phyloP scores from a whole-genome alignment of 2,113 vertebrate species.

The Cynopterus brachyotis region DNA sequence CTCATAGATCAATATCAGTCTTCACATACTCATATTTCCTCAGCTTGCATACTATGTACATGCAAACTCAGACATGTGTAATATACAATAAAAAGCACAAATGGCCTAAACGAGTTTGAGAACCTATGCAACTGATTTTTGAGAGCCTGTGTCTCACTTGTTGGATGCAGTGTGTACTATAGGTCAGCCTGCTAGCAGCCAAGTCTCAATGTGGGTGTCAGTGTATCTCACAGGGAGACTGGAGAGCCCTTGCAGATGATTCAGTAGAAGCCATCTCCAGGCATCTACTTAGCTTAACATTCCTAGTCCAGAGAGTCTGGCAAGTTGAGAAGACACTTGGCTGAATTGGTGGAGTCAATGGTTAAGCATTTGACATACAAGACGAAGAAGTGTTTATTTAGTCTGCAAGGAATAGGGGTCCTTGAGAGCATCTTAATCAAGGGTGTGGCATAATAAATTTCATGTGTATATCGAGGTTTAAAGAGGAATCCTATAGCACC shows the following conservation, averaged over 20 bases:
- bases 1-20: background rate
- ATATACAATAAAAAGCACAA: background rate
- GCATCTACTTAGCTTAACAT: background rate
- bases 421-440: background rate
- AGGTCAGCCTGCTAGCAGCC: background rate
- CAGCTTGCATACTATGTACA: background rate
- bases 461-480: background rate
- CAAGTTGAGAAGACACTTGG: background rate
- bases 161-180: background rate
- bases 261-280: background rate
- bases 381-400: background rate
- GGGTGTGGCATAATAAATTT: background rate
- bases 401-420: background rate
- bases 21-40: background rate
- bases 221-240: background rate
- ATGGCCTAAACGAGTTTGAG: background rate
- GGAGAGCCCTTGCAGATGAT: background rate
- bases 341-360: background rate
- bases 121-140: background rate
- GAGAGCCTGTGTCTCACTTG: background rate
- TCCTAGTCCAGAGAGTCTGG: too few species aligned
- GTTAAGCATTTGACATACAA: too few species aligned
- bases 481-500: background rate
- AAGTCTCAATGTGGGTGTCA: background rate
- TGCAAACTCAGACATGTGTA: too few species aligned